phyloP scores from a whole-genome alignment of 2,797 vertebrate species.

The Sardinella longiceps region DNA sequence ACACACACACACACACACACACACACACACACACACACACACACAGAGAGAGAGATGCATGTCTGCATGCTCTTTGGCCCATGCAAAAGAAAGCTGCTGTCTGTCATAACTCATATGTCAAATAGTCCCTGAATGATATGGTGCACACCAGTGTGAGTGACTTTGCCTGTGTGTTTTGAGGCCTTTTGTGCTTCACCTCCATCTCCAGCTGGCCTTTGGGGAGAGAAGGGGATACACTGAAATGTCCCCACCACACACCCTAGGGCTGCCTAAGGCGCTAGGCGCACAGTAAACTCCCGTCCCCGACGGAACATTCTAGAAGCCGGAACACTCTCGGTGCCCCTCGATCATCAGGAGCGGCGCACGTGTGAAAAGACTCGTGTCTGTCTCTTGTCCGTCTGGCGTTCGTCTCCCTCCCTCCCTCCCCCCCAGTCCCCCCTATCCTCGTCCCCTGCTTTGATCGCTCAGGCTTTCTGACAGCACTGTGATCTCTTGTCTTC shows the following conservation, averaged over 20 bases:
- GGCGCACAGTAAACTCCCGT: too few relatives aligned
- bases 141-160: background rate
- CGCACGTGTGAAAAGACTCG: background rate
- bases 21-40: too few relatives aligned
- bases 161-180: background rate
- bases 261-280: background rate
- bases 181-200: background rate
- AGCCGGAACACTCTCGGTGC: background rate
- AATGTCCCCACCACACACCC: background rate
- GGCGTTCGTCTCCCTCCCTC: too few relatives aligned
- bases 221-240: background rate
- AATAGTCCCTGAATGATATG: constrained; percentile 8
- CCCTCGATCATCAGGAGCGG: background rate
- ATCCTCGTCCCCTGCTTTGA: background rate
- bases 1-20: background rate
- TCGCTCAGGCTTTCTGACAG: background rate
- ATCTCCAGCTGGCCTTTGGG: background rate
- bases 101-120: constrained; percentile 31
- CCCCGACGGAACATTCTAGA: background rate
- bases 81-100: background rate
- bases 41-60: constrained; percentile 41
- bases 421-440: too few relatives aligned
- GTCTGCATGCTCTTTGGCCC: background rate
- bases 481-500: background rate
- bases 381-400: background rate